Evolutionary conservation across 2,113 vertebrate genomes (phyloP).

Genomic region (Bubo blakistoni): DNA sequence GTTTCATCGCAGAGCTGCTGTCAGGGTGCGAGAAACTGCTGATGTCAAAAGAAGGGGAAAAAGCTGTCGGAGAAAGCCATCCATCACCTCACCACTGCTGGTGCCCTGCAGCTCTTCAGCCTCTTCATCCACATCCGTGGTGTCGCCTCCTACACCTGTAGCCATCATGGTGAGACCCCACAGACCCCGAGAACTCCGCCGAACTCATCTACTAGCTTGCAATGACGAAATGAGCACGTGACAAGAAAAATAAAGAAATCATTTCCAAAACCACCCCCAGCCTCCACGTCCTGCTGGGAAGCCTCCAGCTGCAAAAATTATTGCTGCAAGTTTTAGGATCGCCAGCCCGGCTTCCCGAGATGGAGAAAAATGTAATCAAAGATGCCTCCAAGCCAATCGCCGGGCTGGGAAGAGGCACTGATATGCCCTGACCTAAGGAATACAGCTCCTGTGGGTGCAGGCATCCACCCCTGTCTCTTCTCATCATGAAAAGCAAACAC

Average conservation of each 20-base stretch:
- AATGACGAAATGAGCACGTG: rapidly evolving
- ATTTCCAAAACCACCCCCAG: background rate
- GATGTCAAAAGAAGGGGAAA: background rate
- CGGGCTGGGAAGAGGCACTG: background rate
- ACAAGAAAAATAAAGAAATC: background rate
- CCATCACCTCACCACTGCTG: background rate
- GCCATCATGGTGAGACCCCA: background rate
- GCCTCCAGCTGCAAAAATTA: background rate
- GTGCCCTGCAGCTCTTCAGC: background rate
- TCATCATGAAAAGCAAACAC: background rate
- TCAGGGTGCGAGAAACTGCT: background rate
- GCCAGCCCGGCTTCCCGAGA: background rate
- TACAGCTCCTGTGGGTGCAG: background rate
- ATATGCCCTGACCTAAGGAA: background rate
- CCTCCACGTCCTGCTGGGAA: background rate
- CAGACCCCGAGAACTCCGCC: background rate
- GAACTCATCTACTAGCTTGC: rapidly evolving
- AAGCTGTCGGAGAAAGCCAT: background rate
- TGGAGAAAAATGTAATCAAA: background rate
- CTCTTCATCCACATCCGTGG: background rate
- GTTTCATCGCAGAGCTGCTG: background rate
- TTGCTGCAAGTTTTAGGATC: background rate
- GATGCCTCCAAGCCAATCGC: rapidly evolving
- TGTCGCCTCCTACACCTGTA: background rate
- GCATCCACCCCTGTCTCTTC: background rate